phyloP scores from a whole-genome alignment of 2,113 vertebrate genomes.

The Psephotus haematonotus region DNA sequence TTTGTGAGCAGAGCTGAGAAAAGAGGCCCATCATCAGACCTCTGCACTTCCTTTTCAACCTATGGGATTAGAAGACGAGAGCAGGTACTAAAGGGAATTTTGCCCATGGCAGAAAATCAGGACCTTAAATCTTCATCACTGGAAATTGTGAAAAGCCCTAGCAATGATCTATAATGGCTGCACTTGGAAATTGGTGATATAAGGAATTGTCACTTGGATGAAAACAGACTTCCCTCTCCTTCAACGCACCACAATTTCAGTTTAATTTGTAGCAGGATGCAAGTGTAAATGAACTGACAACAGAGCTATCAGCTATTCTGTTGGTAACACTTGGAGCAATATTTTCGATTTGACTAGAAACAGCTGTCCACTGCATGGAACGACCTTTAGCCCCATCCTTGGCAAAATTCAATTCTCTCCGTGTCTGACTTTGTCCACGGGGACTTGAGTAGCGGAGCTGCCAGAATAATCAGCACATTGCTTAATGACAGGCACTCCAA shows the following conservation, averaged over 20 bases:
- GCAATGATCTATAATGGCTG: background rate
- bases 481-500: slow-evolving; percentile 71
- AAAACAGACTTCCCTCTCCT: slow-evolving; percentile 32
- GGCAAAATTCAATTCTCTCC: slow-evolving; percentile 77
- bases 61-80: slow-evolving; percentile 11
- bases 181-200: background rate
- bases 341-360: slow-evolving; percentile 70
- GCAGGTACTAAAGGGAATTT: slow-evolving; percentile 28
- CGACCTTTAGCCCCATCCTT: slow-evolving; percentile 74
- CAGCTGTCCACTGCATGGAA: slow-evolving; percentile 74
- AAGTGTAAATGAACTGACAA: slow-evolving; percentile 69
- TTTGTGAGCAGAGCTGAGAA: background rate
- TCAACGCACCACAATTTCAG: slow-evolving; percentile 49
- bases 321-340: slow-evolving; percentile 63
- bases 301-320: slow-evolving; percentile 66
- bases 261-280: slow-evolving; percentile 68
- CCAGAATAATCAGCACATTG: slow-evolving; percentile 73
- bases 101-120: slow-evolving; percentile 13
- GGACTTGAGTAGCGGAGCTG: slow-evolving; percentile 63
- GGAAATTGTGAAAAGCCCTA: background rate
- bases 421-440: slow-evolving; percentile 67
- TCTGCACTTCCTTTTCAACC: slow-evolving; percentile 24
- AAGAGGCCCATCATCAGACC: background rate
- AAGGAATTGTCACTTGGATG: slow-evolving; percentile 33
- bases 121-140: background rate